Percentiles rank a stretch among this genome's conserved stretches.
phyloP scores from a whole-genome alignment of 2,888 invertebrate species.

The Amiota communis region DNA sequence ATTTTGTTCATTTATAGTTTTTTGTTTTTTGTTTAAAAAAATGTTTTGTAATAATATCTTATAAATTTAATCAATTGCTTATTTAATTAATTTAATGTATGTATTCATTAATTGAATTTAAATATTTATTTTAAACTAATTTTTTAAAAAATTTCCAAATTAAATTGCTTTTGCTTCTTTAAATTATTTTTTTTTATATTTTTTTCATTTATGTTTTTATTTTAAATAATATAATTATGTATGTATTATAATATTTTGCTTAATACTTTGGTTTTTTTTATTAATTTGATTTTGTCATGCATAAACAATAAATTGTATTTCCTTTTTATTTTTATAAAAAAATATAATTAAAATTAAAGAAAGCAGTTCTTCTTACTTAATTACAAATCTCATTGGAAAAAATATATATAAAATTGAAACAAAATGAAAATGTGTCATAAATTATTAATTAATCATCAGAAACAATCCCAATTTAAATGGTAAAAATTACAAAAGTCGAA shows the following conservation, averaged over 20 bases:
- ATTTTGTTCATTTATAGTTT: constrained; percentile 33
- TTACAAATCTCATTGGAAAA: constrained; percentile 10
- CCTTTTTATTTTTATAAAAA: constrained; percentile 9
- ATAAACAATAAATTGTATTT: not conserved
- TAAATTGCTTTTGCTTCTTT: no score
- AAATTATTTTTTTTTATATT: no score
- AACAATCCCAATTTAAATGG: not conserved
- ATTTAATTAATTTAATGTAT: no score
- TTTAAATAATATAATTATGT: constrained; percentile 28
- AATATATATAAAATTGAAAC: not conserved
- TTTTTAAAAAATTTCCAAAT: no score
- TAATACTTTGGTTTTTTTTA: constrained; percentile 61
- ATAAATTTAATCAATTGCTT: constrained; percentile 16
- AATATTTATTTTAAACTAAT: no score
- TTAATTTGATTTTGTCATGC: not conserved
- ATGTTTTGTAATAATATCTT: constrained; percentile 37
- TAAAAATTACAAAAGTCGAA: not conserved
- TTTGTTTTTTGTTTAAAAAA: no score
- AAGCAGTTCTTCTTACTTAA: not conserved
- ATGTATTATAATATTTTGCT: constrained; percentile 15
- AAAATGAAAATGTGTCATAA: not conserved
- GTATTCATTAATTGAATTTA: not conserved
- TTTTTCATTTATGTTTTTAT: constrained; percentile 46
- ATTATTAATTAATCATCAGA: not conserved
- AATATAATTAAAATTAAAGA: constrained; percentile 1